These are phyloP conservation scores for Mesorhabditis spiculigera DNA, from an alignment of 2,888 invertebrate species.

Conservation along the genomic window DNA sequence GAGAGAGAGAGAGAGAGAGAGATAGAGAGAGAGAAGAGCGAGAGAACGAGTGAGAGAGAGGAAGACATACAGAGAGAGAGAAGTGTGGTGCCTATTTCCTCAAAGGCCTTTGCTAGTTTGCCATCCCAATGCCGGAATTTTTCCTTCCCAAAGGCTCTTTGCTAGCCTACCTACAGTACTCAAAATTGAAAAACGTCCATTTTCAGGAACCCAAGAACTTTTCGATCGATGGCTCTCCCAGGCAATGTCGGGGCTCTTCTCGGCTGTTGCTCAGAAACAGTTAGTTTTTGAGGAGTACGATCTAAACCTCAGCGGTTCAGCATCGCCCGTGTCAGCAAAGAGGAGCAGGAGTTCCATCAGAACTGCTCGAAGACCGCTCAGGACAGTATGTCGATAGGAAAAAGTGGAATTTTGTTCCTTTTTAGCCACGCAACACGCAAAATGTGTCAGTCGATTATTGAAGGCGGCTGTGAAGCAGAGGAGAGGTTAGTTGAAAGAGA, in stretches of 20 bases:
- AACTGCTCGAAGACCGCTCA: conserved; percentile 43
- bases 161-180: no score
- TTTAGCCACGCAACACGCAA: conserved; percentile 40
- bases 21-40: no score
- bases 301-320: conserved; percentile 12
- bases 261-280: conserved; percentile 46
- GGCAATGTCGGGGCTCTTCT: conserved; percentile 49
- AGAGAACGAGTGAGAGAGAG: no score
- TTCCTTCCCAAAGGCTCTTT: no score
- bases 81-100: no score
- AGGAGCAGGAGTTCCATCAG: conserved; percentile 19
- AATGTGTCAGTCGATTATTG: conserved; percentile 37
- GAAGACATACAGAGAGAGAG: no score
- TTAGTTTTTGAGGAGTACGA: conserved; percentile 13
- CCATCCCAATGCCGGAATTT: no score
- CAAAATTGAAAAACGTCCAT: neutral
- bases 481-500: conserved; percentile 1
- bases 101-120: no score
- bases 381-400: conserved; percentile 8
- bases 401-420: neutral
- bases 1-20: no score
- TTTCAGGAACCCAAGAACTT: conserved; percentile 36
- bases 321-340: conserved; percentile 18
- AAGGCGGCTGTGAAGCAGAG: conserved; percentile 16
- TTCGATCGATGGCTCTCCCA: conserved; percentile 52